Evolutionary conservation across 2,113 vertebrate genomes (phyloP), one percentile per base, ranked within the genome.

Genomic region (Alectura lathami): DNA sequence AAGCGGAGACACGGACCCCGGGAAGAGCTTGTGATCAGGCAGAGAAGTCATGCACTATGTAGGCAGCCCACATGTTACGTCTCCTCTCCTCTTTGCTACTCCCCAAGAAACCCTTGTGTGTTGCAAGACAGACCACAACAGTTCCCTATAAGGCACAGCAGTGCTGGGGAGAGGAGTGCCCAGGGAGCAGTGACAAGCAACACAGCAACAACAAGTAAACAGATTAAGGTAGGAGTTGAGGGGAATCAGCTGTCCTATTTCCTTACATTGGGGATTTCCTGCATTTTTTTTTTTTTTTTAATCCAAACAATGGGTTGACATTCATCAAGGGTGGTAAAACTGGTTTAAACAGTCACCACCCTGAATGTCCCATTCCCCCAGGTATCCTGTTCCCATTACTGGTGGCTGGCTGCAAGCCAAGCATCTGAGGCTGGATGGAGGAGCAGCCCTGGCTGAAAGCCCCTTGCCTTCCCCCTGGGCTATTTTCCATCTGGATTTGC

Each of bases 91-190:
- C 67, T 91, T 62, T 91, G 84, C 68, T 75, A 91, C 68, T 94
- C 91, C 93, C 82, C 27, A 45, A 86, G 91, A 63, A 89, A 81
- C 81, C 40, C 60, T 51, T 62, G 23, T 88, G 56, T 94, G 94
- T 89, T 91, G 75, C 57, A 88, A 92, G 86, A 70, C 43, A 85
- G 82, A 72, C 40, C 27, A 83, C 91, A 40, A 15, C 89, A 96
- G 88, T 96, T 93, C 85, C 70, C 92, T 82, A 86, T 94, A 96
- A 92, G 78, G 87, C 87, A 91, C 74, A 93, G 79, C 59, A 85
- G 51, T 60, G 86, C 69, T 85, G 23, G 38, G 54, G 63, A 86
- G 74, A 88, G 26, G 75, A 16, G 0, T 30, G 45, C 7, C 34
- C 56, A 82, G 66, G 78, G 70, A 88, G 13, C 63, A 23, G 34